Evolutionary conservation across 2,113 vertebrate genomes (phyloP).

Genomic region (Brevimyrus niger): DNA sequence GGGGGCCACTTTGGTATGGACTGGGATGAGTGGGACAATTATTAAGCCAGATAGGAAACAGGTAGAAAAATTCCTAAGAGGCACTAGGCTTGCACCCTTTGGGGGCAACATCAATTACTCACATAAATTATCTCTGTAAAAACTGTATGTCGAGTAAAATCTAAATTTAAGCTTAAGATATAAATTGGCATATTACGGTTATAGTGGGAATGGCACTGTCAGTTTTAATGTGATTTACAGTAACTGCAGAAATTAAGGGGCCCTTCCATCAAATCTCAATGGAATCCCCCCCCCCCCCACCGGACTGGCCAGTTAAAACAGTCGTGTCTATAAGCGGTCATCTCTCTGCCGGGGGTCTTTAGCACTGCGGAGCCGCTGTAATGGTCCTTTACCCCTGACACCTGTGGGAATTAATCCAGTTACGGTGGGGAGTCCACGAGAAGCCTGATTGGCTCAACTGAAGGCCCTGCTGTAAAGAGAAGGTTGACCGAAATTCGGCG

Average conservation of each 20-base stretch:
- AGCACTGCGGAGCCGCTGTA: neutral
- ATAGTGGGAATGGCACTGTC: neutral
- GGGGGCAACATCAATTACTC: neutral
- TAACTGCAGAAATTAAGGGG: neutral
- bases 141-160: neutral
- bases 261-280: neutral
- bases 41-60: neutral
- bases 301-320: neutral
- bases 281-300: neutral
- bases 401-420: neutral
- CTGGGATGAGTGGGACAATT: neutral
- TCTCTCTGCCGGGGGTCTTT: neutral
- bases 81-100: neutral
- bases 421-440: neutral
- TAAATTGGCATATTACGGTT: neutral
- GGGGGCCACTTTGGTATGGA: neutral
- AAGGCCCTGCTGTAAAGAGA: neutral
- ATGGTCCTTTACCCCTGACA: neutral
- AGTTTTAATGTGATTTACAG: neutral
- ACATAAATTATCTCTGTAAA: neutral
- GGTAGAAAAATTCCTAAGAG: neutral
- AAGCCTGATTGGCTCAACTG: neutral
- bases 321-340: neutral
- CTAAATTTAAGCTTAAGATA: neutral
- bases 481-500: neutral